Percentiles rank a stretch among this genome's conserved stretches.
These are phyloP conservation scores for Enteromius mattozi DNA, from an alignment of 2,797 vertebrate genomes.

Conservation along the genomic window DNA sequence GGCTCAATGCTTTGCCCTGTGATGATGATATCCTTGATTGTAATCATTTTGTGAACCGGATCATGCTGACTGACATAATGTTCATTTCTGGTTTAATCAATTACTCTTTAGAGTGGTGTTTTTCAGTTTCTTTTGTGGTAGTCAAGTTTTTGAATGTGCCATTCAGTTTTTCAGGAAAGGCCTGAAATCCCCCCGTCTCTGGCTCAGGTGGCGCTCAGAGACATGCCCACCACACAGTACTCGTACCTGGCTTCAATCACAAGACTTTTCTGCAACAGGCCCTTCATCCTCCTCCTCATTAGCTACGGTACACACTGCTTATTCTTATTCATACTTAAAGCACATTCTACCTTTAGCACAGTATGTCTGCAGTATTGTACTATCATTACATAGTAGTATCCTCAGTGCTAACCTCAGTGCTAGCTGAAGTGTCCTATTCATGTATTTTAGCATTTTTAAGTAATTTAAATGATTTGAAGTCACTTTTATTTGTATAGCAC, in stretches of 20 bases:
- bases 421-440: neutral
- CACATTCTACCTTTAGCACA: neutral
- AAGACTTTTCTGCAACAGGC: conserved; percentile 83
- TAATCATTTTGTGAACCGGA: neutral
- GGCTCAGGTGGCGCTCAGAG: conserved; percentile 85
- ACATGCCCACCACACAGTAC: conserved; percentile 71
- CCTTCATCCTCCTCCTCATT: conserved; percentile 89
- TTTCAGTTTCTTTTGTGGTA: neutral
- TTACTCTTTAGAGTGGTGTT: neutral
- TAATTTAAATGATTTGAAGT: neutral
- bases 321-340: neutral
- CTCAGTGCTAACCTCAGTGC: neutral
- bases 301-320: conserved; percentile 86
- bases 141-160: conserved; percentile 25
- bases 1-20: neutral
- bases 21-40: neutral
- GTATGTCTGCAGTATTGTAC: neutral
- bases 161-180: conserved; percentile 90
- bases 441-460: neutral
- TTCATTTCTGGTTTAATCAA: conserved; percentile 10
- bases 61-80: neutral
- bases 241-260: conserved; percentile 85
- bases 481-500: neutral
- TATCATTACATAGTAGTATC: neutral
- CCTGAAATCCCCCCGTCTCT: conserved; percentile 86